A percentile compares a stretch with the other conserved stretches of the same genome.
phyloP scores from a whole-genome alignment of 2,888 invertebrate genomes.

The Aromia moschata region DNA sequence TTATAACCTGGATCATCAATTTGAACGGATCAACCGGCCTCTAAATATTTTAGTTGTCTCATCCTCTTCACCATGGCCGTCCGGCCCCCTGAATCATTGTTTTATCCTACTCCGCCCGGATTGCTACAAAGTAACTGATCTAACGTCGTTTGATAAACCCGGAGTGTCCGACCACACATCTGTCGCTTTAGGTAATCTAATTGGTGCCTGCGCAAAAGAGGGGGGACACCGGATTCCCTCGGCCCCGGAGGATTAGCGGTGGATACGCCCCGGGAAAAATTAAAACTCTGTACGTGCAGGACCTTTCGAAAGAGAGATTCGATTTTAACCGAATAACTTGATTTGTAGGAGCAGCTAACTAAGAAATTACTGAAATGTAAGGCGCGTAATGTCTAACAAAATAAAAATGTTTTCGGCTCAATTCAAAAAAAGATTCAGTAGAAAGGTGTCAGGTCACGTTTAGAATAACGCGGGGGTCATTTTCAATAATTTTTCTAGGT shows the following conservation, averaged over 20 bases:
- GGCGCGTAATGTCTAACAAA: no score
- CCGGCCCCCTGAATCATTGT: conserved; percentile 20
- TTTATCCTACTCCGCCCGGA: conserved; percentile 23
- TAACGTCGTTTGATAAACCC: conserved; percentile 31
- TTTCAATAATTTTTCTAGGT: no score
- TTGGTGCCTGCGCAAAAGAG: conserved; percentile 16
- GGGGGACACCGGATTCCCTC: conserved; percentile 16
- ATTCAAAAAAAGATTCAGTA: no score
- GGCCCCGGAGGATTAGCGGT: conserved; percentile 13
- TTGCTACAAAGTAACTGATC: conserved; percentile 34
- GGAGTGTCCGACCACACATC: conserved; percentile 31
- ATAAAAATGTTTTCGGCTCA: no score
- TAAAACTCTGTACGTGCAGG: conserved; percentile 19
- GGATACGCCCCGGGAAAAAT: conserved; percentile 23
- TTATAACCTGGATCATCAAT: not conserved
- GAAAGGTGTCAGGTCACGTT: no score
- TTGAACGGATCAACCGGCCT: no score
- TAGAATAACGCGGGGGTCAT: no score
- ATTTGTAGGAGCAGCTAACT: no score
- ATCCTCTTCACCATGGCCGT: conserved; percentile 16
- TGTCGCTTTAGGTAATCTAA: conserved; percentile 36
- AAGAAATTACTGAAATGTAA: no score
- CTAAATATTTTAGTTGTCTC: conserved; percentile 15
- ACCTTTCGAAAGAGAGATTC: no score
- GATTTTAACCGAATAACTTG: no score